Evolutionary conservation across 2,797 vertebrate species (phyloP), one percentile per base, ranked within the genome.

Genomic region (Galagoides demidoff): DNA sequence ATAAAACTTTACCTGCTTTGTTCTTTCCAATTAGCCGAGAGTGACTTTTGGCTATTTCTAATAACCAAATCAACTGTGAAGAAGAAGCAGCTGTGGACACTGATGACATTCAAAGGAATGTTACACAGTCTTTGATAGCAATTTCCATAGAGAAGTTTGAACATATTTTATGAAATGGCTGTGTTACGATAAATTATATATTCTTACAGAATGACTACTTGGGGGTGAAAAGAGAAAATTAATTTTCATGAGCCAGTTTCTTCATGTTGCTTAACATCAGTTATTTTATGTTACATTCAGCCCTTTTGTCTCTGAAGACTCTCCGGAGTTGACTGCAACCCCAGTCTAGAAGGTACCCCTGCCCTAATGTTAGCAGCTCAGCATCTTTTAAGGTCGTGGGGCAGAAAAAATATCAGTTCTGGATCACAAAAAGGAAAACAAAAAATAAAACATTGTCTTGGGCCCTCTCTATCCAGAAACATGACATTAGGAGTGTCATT

Each of bases 61-160:
- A 79, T 79, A 84, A 83, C 8, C 34, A 90, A 88, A 85, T 84
- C 74, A 23, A 76, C 66, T 74, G 79, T 86, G 31, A 95, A 81
- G 25, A 74, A 77, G 93, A 92, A 77, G 10, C 13, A 63, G 37
- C 5, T 59, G 9, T 14, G 25, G 84, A 92, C 6, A 63, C 3
- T 13, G 45, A 91, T 59, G 25, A n/a, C 73, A 76, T 76, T 89
- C 27, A 61, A 87, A 82, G 85, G 31, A 63, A 73, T 81, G 17
- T 19, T 77, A 25, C 59, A n/a, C 8, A 85, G 19, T 14, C 37
- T 96, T 91, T 92, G 39, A 77, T 52, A 81, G 23, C n/a, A 79
- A 76, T 85, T 89, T 88, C 39, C 78, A 94, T 92, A 92, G 63
- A 85, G 25, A 87, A 85, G 4, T 85, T 88, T 66, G 52, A 87